phyloP scores from a whole-genome alignment of 2,888 invertebrate genomes.

The Matsumyia berberina region DNA sequence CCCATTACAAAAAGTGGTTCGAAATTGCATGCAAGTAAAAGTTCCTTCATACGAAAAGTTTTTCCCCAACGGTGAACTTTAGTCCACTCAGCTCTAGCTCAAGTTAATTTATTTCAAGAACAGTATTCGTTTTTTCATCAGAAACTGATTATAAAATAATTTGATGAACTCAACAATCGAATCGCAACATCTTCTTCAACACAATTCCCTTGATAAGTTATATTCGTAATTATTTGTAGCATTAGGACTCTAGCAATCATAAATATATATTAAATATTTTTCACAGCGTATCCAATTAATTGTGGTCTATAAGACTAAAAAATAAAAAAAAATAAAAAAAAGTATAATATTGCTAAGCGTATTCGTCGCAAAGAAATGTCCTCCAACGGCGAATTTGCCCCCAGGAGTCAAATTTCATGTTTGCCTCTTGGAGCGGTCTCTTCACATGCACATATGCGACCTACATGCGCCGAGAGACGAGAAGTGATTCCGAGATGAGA shows the following conservation, averaged over 20 bases:
- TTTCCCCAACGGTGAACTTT: no score
- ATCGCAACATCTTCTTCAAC: constrained; percentile 48
- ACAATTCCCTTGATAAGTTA: constrained; percentile 29
- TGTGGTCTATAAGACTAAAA: constrained; percentile 68
- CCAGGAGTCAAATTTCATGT: constrained; percentile 41
- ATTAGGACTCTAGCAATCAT: constrained; percentile 62
- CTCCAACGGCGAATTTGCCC: constrained; percentile 44
- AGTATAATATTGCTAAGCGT: constrained; percentile 64
- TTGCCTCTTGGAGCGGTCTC: constrained; percentile 39
- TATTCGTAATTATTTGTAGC: constrained; percentile 40
- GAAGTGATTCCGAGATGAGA: constrained; percentile 46
- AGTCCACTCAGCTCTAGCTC: no score
- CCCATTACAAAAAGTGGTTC: no score
- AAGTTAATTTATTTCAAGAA: no score
- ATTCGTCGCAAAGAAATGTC: constrained; percentile 57
- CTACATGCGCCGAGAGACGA: constrained; percentile 29
- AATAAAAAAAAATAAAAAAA: constrained; percentile 46
- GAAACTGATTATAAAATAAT: no score
- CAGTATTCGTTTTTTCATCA: no score
- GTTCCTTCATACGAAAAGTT: no score
- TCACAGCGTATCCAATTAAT: constrained; percentile 73
- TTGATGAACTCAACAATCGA: no score
- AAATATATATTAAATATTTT: constrained; percentile 76
- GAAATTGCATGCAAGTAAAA: no score
- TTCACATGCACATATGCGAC: constrained; percentile 36